phyloP scores from a whole-genome alignment of 2,113 vertebrate species.

The Thymallus thymallus region DNA sequence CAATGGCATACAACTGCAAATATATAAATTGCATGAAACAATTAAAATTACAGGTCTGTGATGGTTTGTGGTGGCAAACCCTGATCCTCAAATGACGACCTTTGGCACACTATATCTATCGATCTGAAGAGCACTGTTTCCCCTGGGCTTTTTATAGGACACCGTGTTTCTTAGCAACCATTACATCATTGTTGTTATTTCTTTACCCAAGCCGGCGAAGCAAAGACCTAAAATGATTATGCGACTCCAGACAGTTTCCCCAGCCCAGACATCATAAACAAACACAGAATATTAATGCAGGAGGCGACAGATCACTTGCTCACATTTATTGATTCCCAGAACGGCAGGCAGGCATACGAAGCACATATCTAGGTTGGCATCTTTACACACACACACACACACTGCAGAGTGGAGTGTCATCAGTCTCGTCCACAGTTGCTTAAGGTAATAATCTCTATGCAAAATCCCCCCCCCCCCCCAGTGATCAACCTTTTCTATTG shows the following conservation, averaged over 20 bases:
- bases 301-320: constrained; percentile 10
- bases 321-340: constrained; percentile 2
- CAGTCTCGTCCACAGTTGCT: not conserved
- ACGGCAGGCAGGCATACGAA: not conserved
- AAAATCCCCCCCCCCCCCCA: not conserved
- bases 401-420: not conserved
- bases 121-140: constrained; percentile 3
- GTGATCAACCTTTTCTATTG: constrained; percentile 31
- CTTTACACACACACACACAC: not conserved
- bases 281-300: constrained; percentile 16
- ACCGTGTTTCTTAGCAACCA: constrained; percentile 31
- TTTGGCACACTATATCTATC: not conserved
- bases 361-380: not conserved
- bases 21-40: not conserved
- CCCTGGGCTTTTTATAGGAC: constrained; percentile 15
- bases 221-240: constrained; percentile 21
- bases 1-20: not conserved
- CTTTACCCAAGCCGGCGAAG: no score
- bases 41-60: not conserved
- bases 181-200: constrained; percentile 4
- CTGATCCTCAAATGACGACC: not conserved
- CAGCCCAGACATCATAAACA: constrained; percentile 9
- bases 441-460: constrained; percentile 6
- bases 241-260: constrained; percentile 3
- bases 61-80: constrained; percentile 4